phyloP scores from a whole-genome alignment of 2,797 vertebrate species.

The Pseudomugil tenellus region DNA sequence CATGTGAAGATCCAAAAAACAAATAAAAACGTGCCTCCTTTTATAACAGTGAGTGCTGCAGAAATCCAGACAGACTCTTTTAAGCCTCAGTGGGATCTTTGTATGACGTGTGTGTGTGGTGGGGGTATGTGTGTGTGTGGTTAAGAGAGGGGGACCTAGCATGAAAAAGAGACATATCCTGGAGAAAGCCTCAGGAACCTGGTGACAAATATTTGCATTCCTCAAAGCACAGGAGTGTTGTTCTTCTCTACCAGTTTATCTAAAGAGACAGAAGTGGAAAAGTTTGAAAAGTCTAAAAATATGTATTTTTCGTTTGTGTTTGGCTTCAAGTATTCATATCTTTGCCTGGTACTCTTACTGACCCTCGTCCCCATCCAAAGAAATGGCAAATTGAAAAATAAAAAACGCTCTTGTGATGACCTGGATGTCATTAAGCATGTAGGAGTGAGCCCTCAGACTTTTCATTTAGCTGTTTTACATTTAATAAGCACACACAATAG shows the following conservation, averaged over 20 bases:
- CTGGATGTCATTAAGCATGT: conserved; percentile 71
- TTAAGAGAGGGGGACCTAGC: conserved; percentile 10
- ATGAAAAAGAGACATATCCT: conserved; percentile 29
- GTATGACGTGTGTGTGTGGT: conserved; percentile 4
- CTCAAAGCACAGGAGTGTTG: conserved; percentile 66
- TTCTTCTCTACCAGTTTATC: conserved; percentile 70
- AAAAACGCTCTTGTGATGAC: conserved; percentile 69
- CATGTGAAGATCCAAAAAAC: conserved; percentile 55
- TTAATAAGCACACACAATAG: conserved; percentile 84
- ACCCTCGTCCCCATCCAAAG: conserved; percentile 73
- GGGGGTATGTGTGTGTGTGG: neutral
- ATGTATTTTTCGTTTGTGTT: conserved; percentile 71
- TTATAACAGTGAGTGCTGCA: conserved; percentile 75
- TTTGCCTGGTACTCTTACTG: conserved; percentile 44
- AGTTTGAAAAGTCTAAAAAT: conserved; percentile 59
- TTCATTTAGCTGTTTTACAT: conserved; percentile 86
- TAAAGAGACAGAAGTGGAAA: conserved; percentile 25
- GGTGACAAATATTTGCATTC: conserved; percentile 80
- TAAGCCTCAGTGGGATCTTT: conserved; percentile 63
- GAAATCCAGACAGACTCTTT: too few relatives aligned
- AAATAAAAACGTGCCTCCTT: conserved; percentile 58
- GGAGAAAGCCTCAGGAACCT: conserved; percentile 68
- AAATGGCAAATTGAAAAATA: conserved; percentile 81
- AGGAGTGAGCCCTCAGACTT: conserved; percentile 75
- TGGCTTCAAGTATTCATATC: conserved; percentile 77